Evolutionary conservation across 2,113 vertebrate species (phyloP).

Genomic region (Pangasianodon gigas): DNA sequence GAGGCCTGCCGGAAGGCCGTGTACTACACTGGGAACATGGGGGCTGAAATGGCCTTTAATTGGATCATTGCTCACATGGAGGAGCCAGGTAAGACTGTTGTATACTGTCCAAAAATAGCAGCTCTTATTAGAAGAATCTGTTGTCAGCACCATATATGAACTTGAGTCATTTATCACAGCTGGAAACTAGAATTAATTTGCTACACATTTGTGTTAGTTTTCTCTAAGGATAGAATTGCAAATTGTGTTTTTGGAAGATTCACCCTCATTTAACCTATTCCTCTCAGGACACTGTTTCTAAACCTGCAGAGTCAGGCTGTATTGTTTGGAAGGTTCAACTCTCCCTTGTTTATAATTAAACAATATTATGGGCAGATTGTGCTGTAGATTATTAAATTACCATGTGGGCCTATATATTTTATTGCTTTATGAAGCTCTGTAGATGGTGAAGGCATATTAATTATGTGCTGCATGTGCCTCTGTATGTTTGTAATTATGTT

Average conservation of each 20-base stretch:
- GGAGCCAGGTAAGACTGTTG: slow-evolving; percentile 84
- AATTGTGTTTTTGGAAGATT: slow-evolving; percentile 1
- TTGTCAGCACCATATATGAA: slow-evolving; percentile 1
- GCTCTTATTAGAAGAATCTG: background rate
- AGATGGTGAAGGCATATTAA: background rate
- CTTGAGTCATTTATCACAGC: background rate
- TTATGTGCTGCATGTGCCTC: background rate
- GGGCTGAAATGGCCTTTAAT: slow-evolving; percentile 96
- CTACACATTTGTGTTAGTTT: background rate
- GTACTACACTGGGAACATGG: slow-evolving; percentile 97
- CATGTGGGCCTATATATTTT: background rate
- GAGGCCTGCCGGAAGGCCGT: slow-evolving; percentile 97
- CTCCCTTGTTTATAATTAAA: background rate
- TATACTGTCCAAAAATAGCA: slow-evolving; percentile 21
- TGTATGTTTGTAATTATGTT: background rate
- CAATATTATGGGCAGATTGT: background rate
- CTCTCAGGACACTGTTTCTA: background rate
- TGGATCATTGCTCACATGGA: slow-evolving; percentile 99
- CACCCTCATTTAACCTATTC: background rate
- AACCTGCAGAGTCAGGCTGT: background rate
- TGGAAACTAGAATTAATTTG: background rate
- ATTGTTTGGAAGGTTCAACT: background rate
- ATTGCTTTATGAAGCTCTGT: background rate
- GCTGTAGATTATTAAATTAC: background rate
- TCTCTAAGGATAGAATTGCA: background rate